phyloP scores from a whole-genome alignment of 2,888 invertebrate species.

The Caenorhabditis sulstoni region DNA sequence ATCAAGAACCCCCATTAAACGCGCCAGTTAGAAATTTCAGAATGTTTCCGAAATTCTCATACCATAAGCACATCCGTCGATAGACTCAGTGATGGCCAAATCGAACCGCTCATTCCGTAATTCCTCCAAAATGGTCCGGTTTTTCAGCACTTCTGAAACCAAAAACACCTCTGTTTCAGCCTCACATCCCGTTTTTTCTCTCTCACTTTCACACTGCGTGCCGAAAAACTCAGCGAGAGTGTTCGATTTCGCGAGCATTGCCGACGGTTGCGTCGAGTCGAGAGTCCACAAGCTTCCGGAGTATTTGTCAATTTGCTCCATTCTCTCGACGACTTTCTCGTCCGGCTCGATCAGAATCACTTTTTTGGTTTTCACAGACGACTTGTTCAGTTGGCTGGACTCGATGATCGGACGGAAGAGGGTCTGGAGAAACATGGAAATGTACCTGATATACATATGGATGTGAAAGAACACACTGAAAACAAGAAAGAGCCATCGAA shows the following conservation, averaged over 20 bases:
- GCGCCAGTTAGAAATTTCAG: too few relatives aligned
- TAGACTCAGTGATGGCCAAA: constrained; percentile 62
- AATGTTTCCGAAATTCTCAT: too few relatives aligned
- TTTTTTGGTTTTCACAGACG: constrained; percentile 36
- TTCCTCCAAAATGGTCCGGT: constrained; percentile 1
- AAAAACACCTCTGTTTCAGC: not conserved
- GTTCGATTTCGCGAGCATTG: constrained; percentile 33
- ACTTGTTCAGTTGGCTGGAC: constrained; percentile 30
- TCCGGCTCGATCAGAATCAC: constrained; percentile 31
- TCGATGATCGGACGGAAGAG: constrained; percentile 44
- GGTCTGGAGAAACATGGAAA: constrained; percentile 21
- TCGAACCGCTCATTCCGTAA: constrained; percentile 61
- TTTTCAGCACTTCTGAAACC: not conserved
- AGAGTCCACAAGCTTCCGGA: constrained; percentile 39
- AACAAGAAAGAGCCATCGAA: too few relatives aligned
- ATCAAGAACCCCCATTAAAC: too few relatives aligned
- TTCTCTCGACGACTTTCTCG: constrained; percentile 29
- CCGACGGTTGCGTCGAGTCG: constrained; percentile 23
- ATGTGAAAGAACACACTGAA: too few relatives aligned
- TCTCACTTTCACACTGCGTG: constrained; percentile 32
- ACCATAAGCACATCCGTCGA: constrained; percentile 64
- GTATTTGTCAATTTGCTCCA: constrained; percentile 23
- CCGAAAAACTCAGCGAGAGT: constrained; percentile 17
- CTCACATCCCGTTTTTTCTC: not conserved
- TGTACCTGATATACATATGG: too few relatives aligned